phyloP scores from a whole-genome alignment of 2,113 vertebrate species.

The Paramisgurnus dabryanus region DNA sequence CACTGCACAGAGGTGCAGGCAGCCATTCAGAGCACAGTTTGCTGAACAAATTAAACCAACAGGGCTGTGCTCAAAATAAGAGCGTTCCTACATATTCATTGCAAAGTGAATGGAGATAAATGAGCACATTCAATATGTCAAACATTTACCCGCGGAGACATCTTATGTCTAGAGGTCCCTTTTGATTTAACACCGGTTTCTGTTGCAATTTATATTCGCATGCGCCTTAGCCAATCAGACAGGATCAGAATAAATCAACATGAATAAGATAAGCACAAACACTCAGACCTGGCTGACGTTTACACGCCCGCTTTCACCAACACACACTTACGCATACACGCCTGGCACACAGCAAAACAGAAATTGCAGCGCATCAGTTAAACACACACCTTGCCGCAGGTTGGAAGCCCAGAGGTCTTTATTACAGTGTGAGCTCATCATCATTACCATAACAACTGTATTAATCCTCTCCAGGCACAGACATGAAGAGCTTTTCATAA shows the following conservation, averaged over 20 bases:
- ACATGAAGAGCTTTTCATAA: constrained; percentile 52
- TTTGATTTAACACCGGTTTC: constrained; percentile 30
- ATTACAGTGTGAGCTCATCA: constrained; percentile 50
- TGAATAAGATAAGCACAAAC: constrained; percentile 1
- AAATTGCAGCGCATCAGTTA: constrained; percentile 42
- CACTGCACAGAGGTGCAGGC: background rate
- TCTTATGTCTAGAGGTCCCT: background rate
- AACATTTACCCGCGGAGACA: constrained; percentile 4
- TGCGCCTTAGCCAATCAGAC: background rate
- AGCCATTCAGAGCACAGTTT: background rate
- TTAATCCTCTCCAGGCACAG: constrained; percentile 55
- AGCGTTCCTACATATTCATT: constrained; percentile 3
- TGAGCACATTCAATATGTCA: constrained; percentile 17
- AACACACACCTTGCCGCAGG: constrained; percentile 46
- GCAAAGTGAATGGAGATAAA: constrained; percentile 32
- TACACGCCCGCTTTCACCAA: constrained; percentile 10
- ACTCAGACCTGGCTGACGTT: background rate
- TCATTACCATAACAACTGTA: constrained; percentile 56
- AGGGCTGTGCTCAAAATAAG: background rate
- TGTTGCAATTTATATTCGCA: constrained; percentile 13
- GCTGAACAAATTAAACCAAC: constrained; percentile 24
- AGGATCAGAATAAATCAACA: constrained; percentile 42
- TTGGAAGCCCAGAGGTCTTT: constrained; percentile 45
- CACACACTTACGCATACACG: background rate
- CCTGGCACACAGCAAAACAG: constrained; percentile 4